Conservation (phyloP, 2,113 vertebrate genomes). For the Himantopus leucocephalus region DNA sequence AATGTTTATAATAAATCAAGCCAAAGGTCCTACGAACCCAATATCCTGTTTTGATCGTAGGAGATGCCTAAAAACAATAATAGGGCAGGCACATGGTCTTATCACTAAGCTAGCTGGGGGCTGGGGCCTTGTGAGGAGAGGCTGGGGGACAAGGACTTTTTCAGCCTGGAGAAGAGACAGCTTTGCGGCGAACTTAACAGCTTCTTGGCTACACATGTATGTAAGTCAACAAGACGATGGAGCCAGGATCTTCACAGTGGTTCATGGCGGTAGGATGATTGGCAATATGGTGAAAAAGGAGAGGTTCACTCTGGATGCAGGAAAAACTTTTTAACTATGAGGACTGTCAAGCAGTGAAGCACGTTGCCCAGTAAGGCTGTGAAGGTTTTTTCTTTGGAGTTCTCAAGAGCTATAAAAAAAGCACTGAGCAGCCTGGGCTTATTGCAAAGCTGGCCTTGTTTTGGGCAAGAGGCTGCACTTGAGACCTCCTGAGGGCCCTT, state of each 20-base stretch:
- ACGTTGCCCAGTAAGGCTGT: not conserved
- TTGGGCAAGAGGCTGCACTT: not conserved
- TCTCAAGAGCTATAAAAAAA: not conserved
- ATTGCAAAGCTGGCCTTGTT: not conserved
- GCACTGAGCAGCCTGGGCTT: not conserved
- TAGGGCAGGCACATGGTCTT: not conserved
- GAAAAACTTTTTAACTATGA: not conserved
- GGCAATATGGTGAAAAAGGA: not conserved
- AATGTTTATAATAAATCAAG: not conserved
- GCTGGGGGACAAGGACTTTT: not conserved
- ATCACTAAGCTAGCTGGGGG: not conserved
- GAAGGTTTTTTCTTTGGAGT: not conserved
- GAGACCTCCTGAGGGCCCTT: not conserved
- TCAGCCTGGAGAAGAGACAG: not conserved
- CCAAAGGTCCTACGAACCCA: not conserved
- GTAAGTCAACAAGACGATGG: not conserved
- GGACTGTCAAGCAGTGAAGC: not conserved
- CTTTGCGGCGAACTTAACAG: not conserved
- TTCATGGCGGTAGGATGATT: not conserved
- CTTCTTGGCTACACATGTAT: not conserved
- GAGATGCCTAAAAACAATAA: not conserved
- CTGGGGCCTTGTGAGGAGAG: not conserved
- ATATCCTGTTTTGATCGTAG: not conserved
- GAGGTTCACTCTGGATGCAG: not conserved
- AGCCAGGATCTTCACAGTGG: not conserved